Percentiles rank a stretch among this genome's conserved stretches.
Evolutionary conservation across 2,113 vertebrate species (phyloP).

Genomic region (Thamnophis sirtalis): DNA sequence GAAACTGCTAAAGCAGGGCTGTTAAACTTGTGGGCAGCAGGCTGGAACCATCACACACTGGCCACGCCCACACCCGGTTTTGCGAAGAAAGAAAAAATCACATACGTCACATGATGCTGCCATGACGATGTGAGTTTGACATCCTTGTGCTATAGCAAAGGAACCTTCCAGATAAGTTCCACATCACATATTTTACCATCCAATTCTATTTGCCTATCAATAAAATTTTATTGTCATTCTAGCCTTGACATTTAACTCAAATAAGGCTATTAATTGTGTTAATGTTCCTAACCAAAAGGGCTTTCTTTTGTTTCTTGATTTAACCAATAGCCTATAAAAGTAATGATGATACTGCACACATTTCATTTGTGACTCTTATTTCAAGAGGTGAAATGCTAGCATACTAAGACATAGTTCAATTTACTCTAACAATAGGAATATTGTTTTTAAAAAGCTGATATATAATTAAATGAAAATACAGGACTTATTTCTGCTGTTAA

Average conservation of each 20-base stretch:
- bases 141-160: neutral
- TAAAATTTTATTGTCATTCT: neutral
- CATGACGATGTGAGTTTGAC: too few relatives aligned
- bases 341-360: conserved; percentile 16
- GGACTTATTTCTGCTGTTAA: conserved; percentile 34
- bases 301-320: conserved; percentile 8
- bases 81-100: too few relatives aligned
- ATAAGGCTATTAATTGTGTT: conserved; percentile 1
- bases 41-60: too few relatives aligned
- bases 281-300: neutral
- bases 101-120: too few relatives aligned
- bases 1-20: neutral
- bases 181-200: neutral
- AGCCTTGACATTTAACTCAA: neutral
- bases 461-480: conserved; percentile 33
- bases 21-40: fast-evolving
- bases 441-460: conserved; percentile 21
- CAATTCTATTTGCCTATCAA: neutral
- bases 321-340: neutral
- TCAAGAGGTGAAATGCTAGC: conserved; percentile 39
- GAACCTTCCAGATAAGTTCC: conserved; percentile 15
- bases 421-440: conserved; percentile 36
- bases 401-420: conserved; percentile 27
- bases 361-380: conserved; percentile 40
- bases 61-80: too few relatives aligned